Percentiles rank a stretch among this genome's conserved stretches.
Evolutionary conservation across 2,888 invertebrate species (phyloP).

Genomic region (Tenthredo mesomela): DNA sequence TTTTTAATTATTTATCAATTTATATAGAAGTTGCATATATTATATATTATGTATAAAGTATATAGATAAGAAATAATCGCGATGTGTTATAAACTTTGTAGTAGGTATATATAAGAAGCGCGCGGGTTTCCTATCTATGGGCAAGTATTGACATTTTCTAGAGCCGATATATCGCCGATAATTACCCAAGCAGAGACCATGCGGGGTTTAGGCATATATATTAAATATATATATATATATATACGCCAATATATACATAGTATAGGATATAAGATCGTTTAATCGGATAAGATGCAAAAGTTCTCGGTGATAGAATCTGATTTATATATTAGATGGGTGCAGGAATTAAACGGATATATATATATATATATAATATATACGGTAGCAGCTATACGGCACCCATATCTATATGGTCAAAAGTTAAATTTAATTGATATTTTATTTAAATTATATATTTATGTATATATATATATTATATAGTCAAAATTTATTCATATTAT

Average conservation of each 20-base stretch:
- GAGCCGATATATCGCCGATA: conserved; percentile 73
- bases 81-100: neutral
- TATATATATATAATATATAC: neutral
- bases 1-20: too few species aligned
- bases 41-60: too few species aligned
- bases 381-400: conserved; percentile 30
- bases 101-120: neutral
- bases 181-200: conserved; percentile 65
- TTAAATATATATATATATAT: too few species aligned
- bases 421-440: conserved; percentile 48
- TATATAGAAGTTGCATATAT: too few species aligned
- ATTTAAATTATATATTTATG: too few species aligned
- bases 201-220: too few species aligned
- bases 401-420: neutral
- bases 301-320: conserved; percentile 73
- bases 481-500: neutral
- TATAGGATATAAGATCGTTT: conserved; percentile 24
- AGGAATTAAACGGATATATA: conserved; percentile 57
- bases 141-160: conserved; percentile 70
- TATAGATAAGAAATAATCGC: neutral
- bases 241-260: neutral
- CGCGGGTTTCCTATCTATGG: conserved; percentile 15
- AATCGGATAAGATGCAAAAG: conserved; percentile 65
- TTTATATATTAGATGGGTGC: conserved; percentile 73
- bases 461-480: too few species aligned